Evolutionary conservation across 2,888 invertebrate species (phyloP).

Genomic region (Drosophila maculinotata): DNA sequence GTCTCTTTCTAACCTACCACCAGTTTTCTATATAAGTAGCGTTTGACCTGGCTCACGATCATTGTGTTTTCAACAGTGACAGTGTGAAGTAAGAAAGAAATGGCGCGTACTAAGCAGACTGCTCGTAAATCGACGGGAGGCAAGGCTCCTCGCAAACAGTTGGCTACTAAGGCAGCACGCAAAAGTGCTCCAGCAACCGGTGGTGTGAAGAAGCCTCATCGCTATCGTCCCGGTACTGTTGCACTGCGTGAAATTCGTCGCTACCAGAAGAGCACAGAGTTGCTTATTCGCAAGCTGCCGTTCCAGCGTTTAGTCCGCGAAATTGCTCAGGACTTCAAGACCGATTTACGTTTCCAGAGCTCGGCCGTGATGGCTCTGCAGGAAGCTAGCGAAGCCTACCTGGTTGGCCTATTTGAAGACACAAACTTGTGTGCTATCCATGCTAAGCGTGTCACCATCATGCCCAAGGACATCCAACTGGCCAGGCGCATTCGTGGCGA

Average conservation of each 20-base stretch:
- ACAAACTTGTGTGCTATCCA: slow-evolving; percentile 6
- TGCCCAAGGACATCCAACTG: slow-evolving; percentile 2
- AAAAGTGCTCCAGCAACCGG: slow-evolving; percentile 13
- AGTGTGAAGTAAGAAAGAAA: slow-evolving; percentile 13
- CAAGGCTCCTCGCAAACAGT: slow-evolving; percentile 18
- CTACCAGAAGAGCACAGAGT: slow-evolving; percentile 16
- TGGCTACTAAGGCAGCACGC: slow-evolving; percentile 12
- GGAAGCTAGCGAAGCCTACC: slow-evolving; percentile 17
- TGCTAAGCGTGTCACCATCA: slow-evolving; percentile 2
- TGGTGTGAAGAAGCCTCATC: slow-evolving; percentile 4
- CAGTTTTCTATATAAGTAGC: slow-evolving; percentile 11
- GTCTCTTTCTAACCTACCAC: background rate
- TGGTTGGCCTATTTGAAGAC: background rate
- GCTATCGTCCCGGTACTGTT: slow-evolving; percentile 5
- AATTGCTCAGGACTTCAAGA: slow-evolving; percentile 21
- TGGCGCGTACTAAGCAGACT: slow-evolving; percentile 14
- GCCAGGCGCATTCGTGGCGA: background rate
- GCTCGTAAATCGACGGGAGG: slow-evolving; percentile 21
- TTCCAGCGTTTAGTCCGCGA: slow-evolving; percentile 19
- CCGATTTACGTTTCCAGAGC: slow-evolving; percentile 20
- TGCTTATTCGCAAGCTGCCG: slow-evolving; percentile 18
- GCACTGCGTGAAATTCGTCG: slow-evolving; percentile 18
- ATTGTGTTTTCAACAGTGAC: slow-evolving; percentile 17
- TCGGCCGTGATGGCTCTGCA: slow-evolving; percentile 26
- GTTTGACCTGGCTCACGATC: background rate